Percentiles rank a stretch among this genome's conserved stretches.
phyloP scores from a whole-genome alignment of 2,113 vertebrate genomes.

The Romanogobio albipinnatus region DNA sequence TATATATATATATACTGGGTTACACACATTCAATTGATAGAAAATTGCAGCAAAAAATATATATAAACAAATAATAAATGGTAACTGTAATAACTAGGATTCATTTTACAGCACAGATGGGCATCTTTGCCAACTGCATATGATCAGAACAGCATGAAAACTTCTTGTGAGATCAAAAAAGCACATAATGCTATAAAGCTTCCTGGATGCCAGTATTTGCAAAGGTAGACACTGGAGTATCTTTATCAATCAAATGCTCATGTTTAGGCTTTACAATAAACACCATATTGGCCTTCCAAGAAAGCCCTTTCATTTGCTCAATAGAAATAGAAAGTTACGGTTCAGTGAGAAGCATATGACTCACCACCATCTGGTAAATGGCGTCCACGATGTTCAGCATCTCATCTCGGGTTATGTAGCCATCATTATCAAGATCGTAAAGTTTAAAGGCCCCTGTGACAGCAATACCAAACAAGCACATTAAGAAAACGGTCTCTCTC shows the following conservation, averaged over 20 bases:
- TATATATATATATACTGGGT: too few relatives aligned
- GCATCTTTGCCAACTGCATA: background rate
- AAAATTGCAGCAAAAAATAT: too few relatives aligned
- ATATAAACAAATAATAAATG: too few relatives aligned
- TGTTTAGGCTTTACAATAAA: slow-evolving; percentile 22
- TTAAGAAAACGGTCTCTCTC: background rate
- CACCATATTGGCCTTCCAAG: background rate
- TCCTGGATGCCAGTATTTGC: background rate
- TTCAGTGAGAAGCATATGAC: slow-evolving; percentile 56
- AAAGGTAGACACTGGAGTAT: background rate
- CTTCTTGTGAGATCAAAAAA: background rate
- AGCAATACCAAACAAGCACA: slow-evolving; percentile 33
- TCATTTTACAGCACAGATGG: background rate
- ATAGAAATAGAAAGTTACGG: background rate
- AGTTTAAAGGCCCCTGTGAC: slow-evolving; percentile 96
- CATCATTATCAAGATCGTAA: slow-evolving; percentile 96
- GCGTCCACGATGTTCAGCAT: slow-evolving; percentile 99
- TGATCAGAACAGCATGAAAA: background rate
- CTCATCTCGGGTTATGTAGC: slow-evolving; percentile 97
- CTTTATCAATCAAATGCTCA: slow-evolving; percentile 38
- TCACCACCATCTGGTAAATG: slow-evolving; percentile 99
- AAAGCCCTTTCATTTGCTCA: background rate
- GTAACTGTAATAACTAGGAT: background rate
- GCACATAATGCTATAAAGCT: background rate
- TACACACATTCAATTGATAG: too few relatives aligned